phyloP scores from a whole-genome alignment of 2,113 vertebrate species.

The Ammodytes marinus region DNA sequence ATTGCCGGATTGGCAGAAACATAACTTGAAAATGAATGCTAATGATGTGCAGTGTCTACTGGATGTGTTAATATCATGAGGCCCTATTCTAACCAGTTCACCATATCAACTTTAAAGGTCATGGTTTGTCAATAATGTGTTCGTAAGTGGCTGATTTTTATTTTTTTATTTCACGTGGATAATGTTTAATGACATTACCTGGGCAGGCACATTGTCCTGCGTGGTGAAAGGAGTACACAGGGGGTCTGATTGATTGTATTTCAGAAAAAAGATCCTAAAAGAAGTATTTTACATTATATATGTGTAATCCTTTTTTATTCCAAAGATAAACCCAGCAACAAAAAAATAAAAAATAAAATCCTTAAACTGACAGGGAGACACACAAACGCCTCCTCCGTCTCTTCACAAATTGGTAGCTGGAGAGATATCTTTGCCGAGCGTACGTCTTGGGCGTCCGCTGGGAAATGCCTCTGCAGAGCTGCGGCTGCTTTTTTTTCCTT shows the following conservation, averaged over 20 bases:
- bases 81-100: background rate
- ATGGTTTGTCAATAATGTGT: background rate
- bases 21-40: background rate
- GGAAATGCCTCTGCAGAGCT: constrained; percentile 52
- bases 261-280: background rate
- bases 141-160: too few species aligned
- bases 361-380: constrained; percentile 39
- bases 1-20: background rate
- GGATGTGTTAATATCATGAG: background rate
- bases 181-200: background rate
- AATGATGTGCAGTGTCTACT: background rate
- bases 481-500: constrained; percentile 29
- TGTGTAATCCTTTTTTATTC: constrained; percentile 12
- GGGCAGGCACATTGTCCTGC: background rate
- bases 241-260: constrained; percentile 3
- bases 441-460: constrained; percentile 50
- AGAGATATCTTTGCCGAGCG: constrained; percentile 49
- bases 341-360: background rate
- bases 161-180: background rate
- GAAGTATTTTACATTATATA: background rate
- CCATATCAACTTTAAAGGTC: background rate
- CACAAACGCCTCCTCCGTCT: constrained; percentile 46
- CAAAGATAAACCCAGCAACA: background rate
- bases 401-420: constrained; percentile 67
- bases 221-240: background rate